Evolutionary conservation across 2,888 invertebrate genomes (phyloP).

Genomic region (Elgonia sp.): DNA sequence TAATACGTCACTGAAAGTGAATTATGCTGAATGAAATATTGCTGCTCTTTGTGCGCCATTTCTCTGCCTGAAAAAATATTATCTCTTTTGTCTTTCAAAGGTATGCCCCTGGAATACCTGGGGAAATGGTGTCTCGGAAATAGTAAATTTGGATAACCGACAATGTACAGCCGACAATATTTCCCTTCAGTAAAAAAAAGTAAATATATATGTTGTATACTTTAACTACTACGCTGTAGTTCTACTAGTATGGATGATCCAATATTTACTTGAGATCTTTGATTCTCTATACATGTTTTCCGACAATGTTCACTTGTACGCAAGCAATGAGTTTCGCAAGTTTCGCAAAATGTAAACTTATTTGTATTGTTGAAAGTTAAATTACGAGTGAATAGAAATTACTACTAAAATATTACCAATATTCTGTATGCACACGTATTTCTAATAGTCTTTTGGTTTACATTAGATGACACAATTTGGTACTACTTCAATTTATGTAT

Average conservation of each 20-base stretch:
- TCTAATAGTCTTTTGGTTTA: too few relatives aligned
- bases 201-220: background rate
- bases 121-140: constrained; percentile 7
- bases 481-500: too few relatives aligned
- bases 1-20: constrained; percentile 20
- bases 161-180: constrained; percentile 5
- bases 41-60: constrained; percentile 9
- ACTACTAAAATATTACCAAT: background rate
- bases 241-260: constrained; percentile 21
- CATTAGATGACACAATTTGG: too few relatives aligned
- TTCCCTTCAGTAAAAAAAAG: constrained; percentile 5
- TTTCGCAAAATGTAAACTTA: constrained; percentile 27
- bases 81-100: background rate
- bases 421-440: background rate
- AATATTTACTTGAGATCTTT: constrained; percentile 38
- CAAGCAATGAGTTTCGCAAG: constrained; percentile 29
- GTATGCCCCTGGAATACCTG: background rate
- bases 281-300: constrained; percentile 34
- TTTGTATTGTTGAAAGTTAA: constrained; percentile 8
- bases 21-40: constrained; percentile 22
- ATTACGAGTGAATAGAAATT: background rate
- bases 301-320: too few relatives aligned
- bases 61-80: constrained; percentile 16
- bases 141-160: background rate
- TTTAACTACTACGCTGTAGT: constrained; percentile 12